phyloP scores from a whole-genome alignment of 2,113 vertebrate genomes.

The Lontra canadensis region DNA sequence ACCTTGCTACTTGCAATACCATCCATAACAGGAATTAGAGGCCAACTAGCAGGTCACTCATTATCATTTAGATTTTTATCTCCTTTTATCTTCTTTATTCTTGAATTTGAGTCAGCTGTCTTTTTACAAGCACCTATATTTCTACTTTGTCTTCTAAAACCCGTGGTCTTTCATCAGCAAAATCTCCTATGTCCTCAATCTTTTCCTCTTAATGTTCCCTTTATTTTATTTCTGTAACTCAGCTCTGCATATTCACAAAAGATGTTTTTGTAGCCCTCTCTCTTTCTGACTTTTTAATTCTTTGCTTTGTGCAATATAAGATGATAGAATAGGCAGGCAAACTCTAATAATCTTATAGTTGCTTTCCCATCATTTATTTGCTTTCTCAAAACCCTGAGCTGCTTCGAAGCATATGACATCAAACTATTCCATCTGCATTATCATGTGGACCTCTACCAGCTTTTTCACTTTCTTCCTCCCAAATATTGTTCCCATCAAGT shows the following conservation, averaged over 20 bases:
- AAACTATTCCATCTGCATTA: background rate
- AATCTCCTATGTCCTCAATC: background rate
- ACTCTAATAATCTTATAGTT: background rate
- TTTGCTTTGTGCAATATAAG: background rate
- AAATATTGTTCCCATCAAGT: background rate
- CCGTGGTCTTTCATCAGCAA: background rate
- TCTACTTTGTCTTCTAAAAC: background rate
- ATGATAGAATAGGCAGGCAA: background rate
- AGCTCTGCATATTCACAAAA: background rate
- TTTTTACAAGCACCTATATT: background rate
- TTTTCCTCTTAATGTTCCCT: constrained; percentile 4
- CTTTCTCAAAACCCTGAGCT: background rate
- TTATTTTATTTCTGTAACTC: constrained; percentile 1
- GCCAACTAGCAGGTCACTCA: background rate
- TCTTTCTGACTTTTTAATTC: constrained; percentile 20
- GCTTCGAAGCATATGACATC: background rate
- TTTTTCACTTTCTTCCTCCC: background rate
- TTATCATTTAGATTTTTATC: background rate
- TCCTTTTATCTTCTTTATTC: background rate
- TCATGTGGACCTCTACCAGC: background rate
- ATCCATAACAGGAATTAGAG: background rate
- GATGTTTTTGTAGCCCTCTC: background rate
- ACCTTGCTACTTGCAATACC: background rate
- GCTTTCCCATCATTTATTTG: background rate
- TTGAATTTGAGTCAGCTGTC: background rate